These are phyloP conservation scores for Channa striata DNA, from an alignment of 2,797 vertebrate genomes.

Conservation along the genomic window DNA sequence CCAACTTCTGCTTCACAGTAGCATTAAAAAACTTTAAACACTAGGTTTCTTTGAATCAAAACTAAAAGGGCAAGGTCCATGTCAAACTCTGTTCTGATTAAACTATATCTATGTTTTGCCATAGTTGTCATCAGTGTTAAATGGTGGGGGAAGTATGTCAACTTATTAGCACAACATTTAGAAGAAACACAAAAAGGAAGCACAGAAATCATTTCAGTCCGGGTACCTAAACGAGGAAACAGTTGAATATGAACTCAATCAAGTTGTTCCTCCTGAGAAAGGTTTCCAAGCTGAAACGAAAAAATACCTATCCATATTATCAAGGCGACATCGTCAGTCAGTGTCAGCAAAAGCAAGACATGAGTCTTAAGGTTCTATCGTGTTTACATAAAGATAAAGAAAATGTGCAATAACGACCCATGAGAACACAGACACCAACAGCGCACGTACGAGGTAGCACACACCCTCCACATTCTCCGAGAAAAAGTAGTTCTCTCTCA, in stretches of 20 bases:
- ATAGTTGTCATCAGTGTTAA: background rate
- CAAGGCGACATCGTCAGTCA: too few species aligned
- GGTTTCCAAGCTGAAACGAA: too few species aligned
- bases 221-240: background rate
- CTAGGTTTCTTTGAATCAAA: conserved; percentile 2
- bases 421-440: conserved; percentile 3
- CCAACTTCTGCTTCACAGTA: background rate
- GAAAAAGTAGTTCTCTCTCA: conserved; percentile 27
- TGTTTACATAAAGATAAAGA: conserved; percentile 12
- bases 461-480: conserved; percentile 11
- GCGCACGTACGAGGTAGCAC: background rate
- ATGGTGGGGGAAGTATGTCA: background rate
- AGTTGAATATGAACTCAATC: background rate
- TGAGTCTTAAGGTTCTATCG: background rate
- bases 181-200: conserved; percentile 15
- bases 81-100: background rate
- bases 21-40: background rate
- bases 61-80: background rate
- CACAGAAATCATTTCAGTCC: background rate
- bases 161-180: conserved; percentile 13
- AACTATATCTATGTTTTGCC: background rate
- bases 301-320: too few species aligned
- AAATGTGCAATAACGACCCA: background rate
- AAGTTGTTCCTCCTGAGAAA: background rate
- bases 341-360: too few species aligned